Base-by-base conservation (phyloP, 2,797 vertebrate genomes). In the Pangasius mekongensis region DNA sequence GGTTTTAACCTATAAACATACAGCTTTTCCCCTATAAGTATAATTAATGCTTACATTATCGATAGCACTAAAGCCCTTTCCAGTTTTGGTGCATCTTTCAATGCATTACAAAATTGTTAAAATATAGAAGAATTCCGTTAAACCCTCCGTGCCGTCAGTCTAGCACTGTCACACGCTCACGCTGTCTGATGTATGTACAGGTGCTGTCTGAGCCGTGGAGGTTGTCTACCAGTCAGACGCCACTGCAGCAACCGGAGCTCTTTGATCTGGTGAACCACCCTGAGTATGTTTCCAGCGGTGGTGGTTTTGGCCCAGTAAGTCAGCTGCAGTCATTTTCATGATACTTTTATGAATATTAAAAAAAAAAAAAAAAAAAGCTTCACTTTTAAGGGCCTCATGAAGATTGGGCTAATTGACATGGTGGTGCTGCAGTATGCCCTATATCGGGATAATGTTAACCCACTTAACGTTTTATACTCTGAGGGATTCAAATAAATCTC, bases 221-320 rank as follows among this genome's bases (percentile, higher is more conserved):
- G 89, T 92, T 99, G 83, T 99, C 99, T 52, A 99, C 99, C 0
- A 99, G 99, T 93, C 99, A 99, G 94, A 99, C 99, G 0, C 98
- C 99, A 2, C 94, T 97, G 88, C 99, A 99, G 90, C 95, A 98
- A 92, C 86, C 96, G 16, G 97, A 97, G 9, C 95, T 98, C 69
- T 97, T 98, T 60, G 95, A 99, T 90, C 93, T 99, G 80, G 94
- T 95, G 89, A 97, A 91, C 87, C 94, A 98, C 91, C 98, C 99
- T 0, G 96, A 98, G 62, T 96, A 97, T 13, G 96, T 98, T 69
- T 94, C 97, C 77, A 96, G 96, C 1, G 99, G 99, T 30, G 99
- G 99, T 5, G 99, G 99, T 73, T 99, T 99, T 67, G 99, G 99
- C 85, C 99, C 99, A 0, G 99, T 99, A 92, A 95, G 98, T 97